A percentile compares a stretch with the other conserved stretches of the same genome.
phyloP scores from a whole-genome alignment of 2,113 vertebrate genomes.

The Lampris incognitus region DNA sequence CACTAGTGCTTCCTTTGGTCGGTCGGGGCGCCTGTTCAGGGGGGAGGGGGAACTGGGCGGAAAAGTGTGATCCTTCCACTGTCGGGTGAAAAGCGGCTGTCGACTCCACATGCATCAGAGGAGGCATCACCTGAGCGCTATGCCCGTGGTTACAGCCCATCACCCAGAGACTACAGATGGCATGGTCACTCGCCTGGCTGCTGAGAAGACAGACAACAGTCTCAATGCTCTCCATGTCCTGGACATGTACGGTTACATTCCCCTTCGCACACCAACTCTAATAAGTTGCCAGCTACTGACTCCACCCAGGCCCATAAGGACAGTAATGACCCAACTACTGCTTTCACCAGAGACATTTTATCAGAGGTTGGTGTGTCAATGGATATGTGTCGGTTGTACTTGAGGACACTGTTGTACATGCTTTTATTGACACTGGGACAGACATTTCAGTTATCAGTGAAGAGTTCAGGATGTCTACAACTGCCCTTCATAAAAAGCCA shows the following conservation, averaged over 20 bases:
- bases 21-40: too few relatives aligned
- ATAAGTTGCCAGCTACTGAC: neutral
- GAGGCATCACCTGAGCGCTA: neutral
- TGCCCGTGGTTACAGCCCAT: neutral
- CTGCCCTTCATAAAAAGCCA: neutral
- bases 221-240: neutral
- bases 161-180: neutral
- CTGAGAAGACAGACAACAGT: neutral
- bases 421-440: neutral
- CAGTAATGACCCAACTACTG: neutral
- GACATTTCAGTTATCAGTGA: conserved; percentile 7
- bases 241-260: neutral
- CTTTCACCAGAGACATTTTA: neutral
- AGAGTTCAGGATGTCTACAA: conserved; percentile 6
- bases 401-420: conserved; percentile 3
- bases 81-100: too few relatives aligned
- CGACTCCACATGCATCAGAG: too few relatives aligned
- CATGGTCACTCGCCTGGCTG: neutral
- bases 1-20: too few relatives aligned
- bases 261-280: neutral
- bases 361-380: neutral
- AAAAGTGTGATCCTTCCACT: too few relatives aligned
- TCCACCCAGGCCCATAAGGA: conserved; percentile 1
- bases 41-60: too few relatives aligned
- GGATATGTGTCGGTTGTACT: conserved; percentile 1